These are phyloP conservation scores for Scopus umbretta DNA, from an alignment of 2,113 vertebrate species.

Conservation along the genomic window DNA sequence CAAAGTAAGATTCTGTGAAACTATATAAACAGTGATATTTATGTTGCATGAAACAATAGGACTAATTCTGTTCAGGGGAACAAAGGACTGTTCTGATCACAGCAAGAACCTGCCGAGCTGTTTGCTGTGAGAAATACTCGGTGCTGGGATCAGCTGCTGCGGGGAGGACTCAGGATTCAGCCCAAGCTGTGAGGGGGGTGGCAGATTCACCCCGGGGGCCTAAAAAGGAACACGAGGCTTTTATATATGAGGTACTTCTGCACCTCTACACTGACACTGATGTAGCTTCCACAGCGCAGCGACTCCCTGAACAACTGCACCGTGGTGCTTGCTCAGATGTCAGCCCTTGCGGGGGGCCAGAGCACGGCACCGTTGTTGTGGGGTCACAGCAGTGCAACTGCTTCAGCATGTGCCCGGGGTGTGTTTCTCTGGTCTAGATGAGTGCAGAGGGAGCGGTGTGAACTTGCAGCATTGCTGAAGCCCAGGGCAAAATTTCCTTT, in stretches of 20 bases:
- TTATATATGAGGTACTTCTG: background rate
- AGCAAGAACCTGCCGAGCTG: background rate
- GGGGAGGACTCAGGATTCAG: background rate
- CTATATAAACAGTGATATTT: background rate
- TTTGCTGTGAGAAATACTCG: background rate
- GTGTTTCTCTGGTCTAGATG: background rate
- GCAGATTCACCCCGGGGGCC: background rate
- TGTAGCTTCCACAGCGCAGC: background rate
- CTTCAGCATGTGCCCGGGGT: background rate
- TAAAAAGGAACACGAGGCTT: background rate
- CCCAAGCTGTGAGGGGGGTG: background rate
- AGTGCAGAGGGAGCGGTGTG: background rate
- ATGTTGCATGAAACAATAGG: background rate
- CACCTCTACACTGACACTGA: background rate
- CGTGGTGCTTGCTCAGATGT: background rate
- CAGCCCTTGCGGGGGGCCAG: background rate
- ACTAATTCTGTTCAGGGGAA: background rate
- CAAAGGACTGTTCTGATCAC: background rate
- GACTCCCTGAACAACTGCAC: background rate
- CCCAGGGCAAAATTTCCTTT: background rate
- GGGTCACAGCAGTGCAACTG: background rate
- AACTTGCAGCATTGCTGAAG: background rate
- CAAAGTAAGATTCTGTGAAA: background rate
- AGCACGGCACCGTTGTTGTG: fast-evolving
- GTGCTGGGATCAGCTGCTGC: background rate